Conservation (phyloP, 2,888 invertebrate genomes). For the Lapara coniferarum region DNA sequence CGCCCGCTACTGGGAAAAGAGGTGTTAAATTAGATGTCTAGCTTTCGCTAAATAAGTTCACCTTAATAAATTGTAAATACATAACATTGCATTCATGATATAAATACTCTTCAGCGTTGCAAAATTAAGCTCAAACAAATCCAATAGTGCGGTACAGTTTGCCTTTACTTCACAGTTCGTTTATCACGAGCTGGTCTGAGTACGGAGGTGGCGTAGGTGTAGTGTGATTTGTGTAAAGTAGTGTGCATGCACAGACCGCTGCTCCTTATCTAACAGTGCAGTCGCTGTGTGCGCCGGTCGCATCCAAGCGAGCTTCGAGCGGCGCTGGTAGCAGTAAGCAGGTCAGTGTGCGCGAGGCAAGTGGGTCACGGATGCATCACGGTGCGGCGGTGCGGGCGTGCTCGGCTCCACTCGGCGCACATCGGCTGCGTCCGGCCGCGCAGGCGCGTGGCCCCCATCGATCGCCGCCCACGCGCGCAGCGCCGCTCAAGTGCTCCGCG, state of each 20-base stretch:
- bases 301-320: conserved; percentile 34
- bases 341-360: conserved; percentile 73
- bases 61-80: conserved; percentile 3
- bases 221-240: no score
- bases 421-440: conserved; percentile 62
- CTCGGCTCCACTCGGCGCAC: conserved; percentile 51
- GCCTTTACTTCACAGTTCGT: conserved; percentile 60
- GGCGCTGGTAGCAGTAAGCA: conserved; percentile 48
- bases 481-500: conserved; percentile 70
- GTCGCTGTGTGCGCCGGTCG: conserved; percentile 35
- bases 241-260: conserved; percentile 6
- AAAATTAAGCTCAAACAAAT: conserved; percentile 38
- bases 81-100: conserved; percentile 6
- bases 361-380: conserved; percentile 74
- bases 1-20: no score
- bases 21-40: no score
- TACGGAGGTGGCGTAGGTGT: conserved; percentile 12
- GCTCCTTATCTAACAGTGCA: conserved; percentile 37
- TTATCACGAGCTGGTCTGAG: conserved; percentile 45
- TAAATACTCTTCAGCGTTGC: conserved; percentile 4
- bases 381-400: conserved; percentile 42
- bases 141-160: conserved; percentile 43
- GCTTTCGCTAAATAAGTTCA: background rate
- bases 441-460: conserved; percentile 60
- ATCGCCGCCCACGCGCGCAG: conserved; percentile 68